Percentiles rank a stretch among this genome's conserved stretches.
Conservation (phyloP, 2,797 vertebrate genomes). For the Gobio occitaniae region DNA sequence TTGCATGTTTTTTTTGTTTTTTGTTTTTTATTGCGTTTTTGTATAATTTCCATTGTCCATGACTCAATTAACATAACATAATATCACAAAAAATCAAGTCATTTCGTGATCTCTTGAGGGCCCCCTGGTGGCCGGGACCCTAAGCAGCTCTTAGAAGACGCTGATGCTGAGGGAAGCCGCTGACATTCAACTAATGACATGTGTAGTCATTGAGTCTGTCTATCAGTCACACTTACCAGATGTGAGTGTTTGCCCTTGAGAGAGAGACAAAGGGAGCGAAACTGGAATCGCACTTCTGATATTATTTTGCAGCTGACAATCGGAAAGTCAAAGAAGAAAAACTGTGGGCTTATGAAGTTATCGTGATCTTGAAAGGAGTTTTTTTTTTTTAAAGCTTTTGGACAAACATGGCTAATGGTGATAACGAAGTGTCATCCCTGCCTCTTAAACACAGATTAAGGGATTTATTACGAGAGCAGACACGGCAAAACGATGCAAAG, state of each 20-base stretch:
- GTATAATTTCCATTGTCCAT: too few species aligned
- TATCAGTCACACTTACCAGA: background rate
- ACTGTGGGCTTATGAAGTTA: background rate
- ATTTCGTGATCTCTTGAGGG: too few species aligned
- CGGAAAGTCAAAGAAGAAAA: background rate
- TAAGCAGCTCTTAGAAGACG: background rate
- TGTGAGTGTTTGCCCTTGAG: background rate
- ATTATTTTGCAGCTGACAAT: background rate
- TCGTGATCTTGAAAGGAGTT: background rate
- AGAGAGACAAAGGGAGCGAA: background rate
- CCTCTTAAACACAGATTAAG: conserved; percentile 76
- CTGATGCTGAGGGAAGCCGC: background rate
- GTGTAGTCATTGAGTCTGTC: background rate
- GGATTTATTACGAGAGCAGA: conserved; percentile 83
- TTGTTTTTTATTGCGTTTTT: too few species aligned
- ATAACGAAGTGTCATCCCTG: background rate
- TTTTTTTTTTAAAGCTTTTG: background rate
- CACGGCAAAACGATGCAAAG: conserved; percentile 83
- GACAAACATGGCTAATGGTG: background rate
- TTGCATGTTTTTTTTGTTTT: too few species aligned
- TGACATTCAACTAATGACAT: conserved; percentile 1
- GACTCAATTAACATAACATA: too few species aligned
- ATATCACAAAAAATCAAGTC: too few species aligned
- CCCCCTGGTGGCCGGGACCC: too few species aligned
- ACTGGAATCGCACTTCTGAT: background rate